These are phyloP conservation scores for Ceratotherium simum DNA, from an alignment of 2,113 vertebrate species.

Conservation along the genomic window DNA sequence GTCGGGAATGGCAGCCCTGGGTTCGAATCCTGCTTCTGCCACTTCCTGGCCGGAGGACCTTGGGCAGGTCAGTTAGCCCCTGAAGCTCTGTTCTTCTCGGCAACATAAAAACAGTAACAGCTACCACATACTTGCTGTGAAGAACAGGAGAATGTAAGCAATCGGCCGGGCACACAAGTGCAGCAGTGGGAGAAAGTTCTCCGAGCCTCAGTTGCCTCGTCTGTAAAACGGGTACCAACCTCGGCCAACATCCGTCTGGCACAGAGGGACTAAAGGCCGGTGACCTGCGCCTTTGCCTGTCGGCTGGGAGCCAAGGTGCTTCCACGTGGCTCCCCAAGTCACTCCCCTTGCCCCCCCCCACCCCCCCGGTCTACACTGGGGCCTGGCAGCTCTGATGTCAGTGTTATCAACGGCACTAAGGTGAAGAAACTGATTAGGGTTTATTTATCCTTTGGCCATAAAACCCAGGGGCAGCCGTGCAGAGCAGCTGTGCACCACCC, in stretches of 20 bases:
- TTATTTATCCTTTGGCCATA: slow-evolving; percentile 38
- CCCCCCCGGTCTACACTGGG: neutral
- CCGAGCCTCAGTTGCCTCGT: neutral
- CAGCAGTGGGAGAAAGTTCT: neutral
- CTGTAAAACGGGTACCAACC: neutral
- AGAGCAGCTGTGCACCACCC: slow-evolving; percentile 19
- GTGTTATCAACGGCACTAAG: slow-evolving; percentile 18
- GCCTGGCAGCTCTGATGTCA: neutral
- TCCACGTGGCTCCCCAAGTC: neutral
- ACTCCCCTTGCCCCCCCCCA: too few species aligned
- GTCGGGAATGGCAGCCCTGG: neutral
- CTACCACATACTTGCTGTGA: neutral
- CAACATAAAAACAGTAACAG: too few species aligned
- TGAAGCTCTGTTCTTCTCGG: neutral
- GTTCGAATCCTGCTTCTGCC: too few species aligned
- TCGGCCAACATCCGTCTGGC: too few species aligned
- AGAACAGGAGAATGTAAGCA: neutral
- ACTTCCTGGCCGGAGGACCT: neutral
- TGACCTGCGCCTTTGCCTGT: neutral
- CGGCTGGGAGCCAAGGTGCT: neutral
- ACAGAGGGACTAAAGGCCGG: neutral
- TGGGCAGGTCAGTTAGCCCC: neutral
- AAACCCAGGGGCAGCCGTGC: neutral
- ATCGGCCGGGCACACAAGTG: fast-evolving
- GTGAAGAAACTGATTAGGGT: slow-evolving; percentile 38